Base-by-base conservation (phyloP, 1,140 invertebrate genomes). In the Drosophila sp. region DNA sequence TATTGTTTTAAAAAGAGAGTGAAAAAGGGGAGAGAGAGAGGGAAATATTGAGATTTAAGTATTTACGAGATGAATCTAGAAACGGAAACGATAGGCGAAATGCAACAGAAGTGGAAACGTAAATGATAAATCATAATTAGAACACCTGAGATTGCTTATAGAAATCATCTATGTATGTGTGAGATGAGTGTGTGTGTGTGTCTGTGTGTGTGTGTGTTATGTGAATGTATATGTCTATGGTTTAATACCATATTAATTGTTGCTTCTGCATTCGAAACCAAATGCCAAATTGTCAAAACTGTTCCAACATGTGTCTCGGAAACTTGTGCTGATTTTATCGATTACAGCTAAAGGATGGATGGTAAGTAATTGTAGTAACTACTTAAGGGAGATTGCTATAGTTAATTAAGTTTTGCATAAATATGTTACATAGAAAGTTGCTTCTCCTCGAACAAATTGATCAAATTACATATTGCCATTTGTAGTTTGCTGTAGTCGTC, bases 81-180 rank as follows among this genome's bases (percentile, higher is more conserved):
- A 43, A 38, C 32, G 16, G 9, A 41, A 43, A 65, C 18, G 62
- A 40, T 18, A 50, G 6, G 36, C n/a, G 34, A 46, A 48, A 69
- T 32, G 65, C 2, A 51, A 46, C 40, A 46, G 41, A 72, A 46
- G 73, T 56, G 72, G 69, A 56, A 73, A 43, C 27, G 66, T 61
- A 80, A 56, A 38, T 18, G 40, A 43, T 41, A 76, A 84, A 83
- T 74, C 58, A 84, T 84, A 86, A 84, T 86, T 77, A 54, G 81
- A 80, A 86, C 81, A 86, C 81, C 81, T 84, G 81, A 84, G 81
- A 72, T 86, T 78, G 80, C 57, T 64, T 72, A 80, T 80, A 57
- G n/a, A 65, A 71, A 57, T 64, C 51, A 18, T 50, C 58, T 70
- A 50, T 50, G 46, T 7, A 8, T 32, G 7, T 50, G 41, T 43